Base-by-base conservation (phyloP, 2,113 vertebrate genomes). In the Nycticryphes semicollaris region DNA sequence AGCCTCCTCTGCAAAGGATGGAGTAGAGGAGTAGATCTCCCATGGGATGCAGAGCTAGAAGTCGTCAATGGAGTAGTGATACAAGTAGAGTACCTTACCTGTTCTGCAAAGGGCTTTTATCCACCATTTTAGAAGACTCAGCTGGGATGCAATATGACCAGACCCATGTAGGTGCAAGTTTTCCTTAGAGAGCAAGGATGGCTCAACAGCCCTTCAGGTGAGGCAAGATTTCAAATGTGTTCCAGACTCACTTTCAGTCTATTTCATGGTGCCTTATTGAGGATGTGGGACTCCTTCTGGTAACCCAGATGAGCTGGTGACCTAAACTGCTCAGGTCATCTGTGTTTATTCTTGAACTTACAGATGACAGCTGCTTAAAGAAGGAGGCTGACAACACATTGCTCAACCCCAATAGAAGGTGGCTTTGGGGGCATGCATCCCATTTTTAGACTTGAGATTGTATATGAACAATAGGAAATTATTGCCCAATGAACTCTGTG, bases 401-500 rank as follows among this genome's bases (percentile, higher is more conserved):
- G 81, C 81, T 50, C 66, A 89, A 41, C 6, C 35, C n/a, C 35
- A 79, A 41, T 0, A 75, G n/a, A 86, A 90, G 35, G 45, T 85
- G 77, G 16, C 17, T 89, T 87, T n/a, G 54, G 48, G 33, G 53
- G 31, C 68, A 56, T 1, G 1, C 22, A 47, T 62, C 33, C 9
- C 30, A 66, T 76, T 73, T 87, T 62, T 43, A 70, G 69, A 25
- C 18, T 87, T 79, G 22, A 84, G 74, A 69, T 48, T 78, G 63
- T 90, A 77, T 86, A 90, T 37, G 88, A 94, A 88, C 51, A 88
- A 73, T 81, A 82, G 50, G 69, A 92, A 91, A 84, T 50, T 68
- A 66, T 84, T 93, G 66, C 90, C 80, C 33, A 72, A 53, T 78
- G 30, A 68, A 14, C 20, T 90, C 73, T 62, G 76, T 33, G 53